Percentiles rank a stretch among this genome's conserved stretches.
These are phyloP conservation scores for Cololabis saira DNA, from an alignment of 2,113 vertebrate genomes.

Conservation along the genomic window DNA sequence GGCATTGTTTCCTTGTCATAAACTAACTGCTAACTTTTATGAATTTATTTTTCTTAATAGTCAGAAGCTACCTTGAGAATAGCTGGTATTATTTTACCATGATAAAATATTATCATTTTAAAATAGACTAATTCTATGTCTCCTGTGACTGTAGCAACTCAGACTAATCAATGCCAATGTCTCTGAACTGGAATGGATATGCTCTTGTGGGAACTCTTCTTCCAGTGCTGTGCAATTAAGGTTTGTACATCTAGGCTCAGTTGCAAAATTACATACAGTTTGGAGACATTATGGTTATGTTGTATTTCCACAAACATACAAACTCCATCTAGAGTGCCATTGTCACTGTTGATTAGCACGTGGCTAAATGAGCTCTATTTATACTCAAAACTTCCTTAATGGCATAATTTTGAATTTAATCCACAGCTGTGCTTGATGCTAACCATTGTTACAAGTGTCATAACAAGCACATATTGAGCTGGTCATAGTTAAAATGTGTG, in stretches of 20 bases:
- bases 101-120: conserved; percentile 12
- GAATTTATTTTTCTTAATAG: neutral
- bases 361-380: no score
- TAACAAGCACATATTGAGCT: no score
- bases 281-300: no score
- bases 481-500: no score
- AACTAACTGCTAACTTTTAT: neutral
- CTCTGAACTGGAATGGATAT: conserved; percentile 25
- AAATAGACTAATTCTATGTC: conserved; percentile 17
- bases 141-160: conserved; percentile 15
- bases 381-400: no score
- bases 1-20: neutral
- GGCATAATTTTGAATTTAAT: no score
- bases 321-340: no score
- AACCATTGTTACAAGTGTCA: no score
- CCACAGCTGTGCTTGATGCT: no score
- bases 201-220: neutral
- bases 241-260: neutral
- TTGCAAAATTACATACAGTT: neutral
- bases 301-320: no score
- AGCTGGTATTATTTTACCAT: conserved; percentile 1
- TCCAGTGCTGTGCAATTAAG: neutral
- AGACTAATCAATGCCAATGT: conserved; percentile 34
- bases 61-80: neutral
- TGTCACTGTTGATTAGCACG: no score